Conservation (phyloP, 2,113 vertebrate species). For the Patagioenas fasciata region DNA sequence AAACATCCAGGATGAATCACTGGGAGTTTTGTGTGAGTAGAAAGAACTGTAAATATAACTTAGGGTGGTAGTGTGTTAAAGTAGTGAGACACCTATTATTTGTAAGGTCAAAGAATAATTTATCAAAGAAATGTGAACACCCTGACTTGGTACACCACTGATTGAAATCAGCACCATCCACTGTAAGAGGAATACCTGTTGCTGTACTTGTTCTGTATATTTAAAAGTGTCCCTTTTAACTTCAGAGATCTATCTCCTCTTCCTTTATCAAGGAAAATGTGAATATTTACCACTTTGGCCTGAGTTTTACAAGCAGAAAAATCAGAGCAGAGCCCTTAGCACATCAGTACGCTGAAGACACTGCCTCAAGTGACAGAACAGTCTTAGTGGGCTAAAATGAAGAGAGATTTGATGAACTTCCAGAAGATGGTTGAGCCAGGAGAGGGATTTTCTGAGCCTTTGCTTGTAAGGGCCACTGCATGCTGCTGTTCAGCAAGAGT, state of each 20-base stretch:
- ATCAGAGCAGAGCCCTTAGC: background rate
- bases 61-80: background rate
- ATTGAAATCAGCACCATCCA: background rate
- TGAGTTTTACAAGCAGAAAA: background rate
- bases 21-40: background rate
- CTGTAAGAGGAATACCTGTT: background rate
- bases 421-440: constrained; percentile 26
- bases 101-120: background rate
- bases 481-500: background rate
- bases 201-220: background rate
- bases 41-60: background rate
- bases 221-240: background rate
- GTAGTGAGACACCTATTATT: background rate
- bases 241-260: background rate
- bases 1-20: background rate
- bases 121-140: background rate
- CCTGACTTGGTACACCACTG: background rate
- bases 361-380: background rate
- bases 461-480: constrained; percentile 43
- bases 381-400: background rate
- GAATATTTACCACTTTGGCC: background rate
- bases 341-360: background rate
- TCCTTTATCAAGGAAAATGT: background rate
- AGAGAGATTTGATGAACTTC: constrained; percentile 29
- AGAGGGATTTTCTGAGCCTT: constrained; percentile 15